These are phyloP conservation scores for Melospiza georgiana DNA, from an alignment of 2,113 vertebrate genomes.

Conservation along the genomic window DNA sequence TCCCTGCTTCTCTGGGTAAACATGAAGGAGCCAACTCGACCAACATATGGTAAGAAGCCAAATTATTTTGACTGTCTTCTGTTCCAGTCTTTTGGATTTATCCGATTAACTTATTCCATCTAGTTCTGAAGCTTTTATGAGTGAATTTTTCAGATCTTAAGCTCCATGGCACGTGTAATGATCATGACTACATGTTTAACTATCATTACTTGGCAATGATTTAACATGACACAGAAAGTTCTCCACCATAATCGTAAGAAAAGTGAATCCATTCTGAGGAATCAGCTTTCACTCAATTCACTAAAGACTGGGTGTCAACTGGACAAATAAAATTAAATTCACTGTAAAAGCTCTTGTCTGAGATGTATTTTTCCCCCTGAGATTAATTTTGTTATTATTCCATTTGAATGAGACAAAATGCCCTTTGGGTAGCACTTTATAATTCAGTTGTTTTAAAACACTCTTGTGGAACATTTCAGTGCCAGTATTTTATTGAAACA, in stretches of 20 bases:
- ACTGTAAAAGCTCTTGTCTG: neutral
- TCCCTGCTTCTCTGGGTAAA: neutral
- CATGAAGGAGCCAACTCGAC: neutral
- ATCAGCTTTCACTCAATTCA: neutral
- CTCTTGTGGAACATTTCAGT: neutral
- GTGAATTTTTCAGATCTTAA: neutral
- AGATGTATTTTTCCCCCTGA: neutral
- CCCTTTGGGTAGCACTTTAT: neutral
- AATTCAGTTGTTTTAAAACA: conserved; percentile 34
- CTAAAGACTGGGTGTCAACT: neutral
- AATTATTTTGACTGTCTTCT: neutral
- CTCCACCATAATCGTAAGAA: neutral
- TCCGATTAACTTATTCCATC: neutral
- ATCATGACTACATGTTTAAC: neutral
- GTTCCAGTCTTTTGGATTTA: neutral
- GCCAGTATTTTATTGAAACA: conserved; percentile 20
- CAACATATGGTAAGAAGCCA: neutral
- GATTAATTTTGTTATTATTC: conserved; percentile 31
- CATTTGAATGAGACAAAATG: conserved; percentile 20
- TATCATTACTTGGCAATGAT: neutral
- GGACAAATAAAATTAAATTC: conserved; percentile 4
- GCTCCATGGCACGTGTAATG: neutral
- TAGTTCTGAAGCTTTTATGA: neutral
- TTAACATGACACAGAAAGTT: neutral
- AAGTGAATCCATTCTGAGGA: neutral